Percentiles rank a stretch among this genome's conserved stretches.
Evolutionary conservation across 2,113 vertebrate species (phyloP).

Genomic region (Chlamydotis undulata): DNA sequence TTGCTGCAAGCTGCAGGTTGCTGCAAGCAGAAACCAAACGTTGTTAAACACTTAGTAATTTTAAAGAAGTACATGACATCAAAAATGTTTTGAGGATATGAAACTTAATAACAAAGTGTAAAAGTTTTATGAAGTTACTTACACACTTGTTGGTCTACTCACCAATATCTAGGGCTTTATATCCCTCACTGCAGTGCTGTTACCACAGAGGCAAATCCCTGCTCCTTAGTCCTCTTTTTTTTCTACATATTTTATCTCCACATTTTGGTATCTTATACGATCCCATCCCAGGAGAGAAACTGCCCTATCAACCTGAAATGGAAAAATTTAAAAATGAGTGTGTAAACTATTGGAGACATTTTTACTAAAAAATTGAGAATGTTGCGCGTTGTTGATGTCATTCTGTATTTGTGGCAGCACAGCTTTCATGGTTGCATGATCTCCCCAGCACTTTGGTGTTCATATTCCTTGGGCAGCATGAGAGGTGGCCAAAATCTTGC

Average conservation of each 20-base stretch:
- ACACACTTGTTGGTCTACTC: neutral
- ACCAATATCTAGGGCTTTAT: accelerated
- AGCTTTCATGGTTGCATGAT: neutral
- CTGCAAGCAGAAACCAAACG: neutral
- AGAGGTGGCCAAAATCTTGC: neutral
- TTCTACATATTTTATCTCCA: neutral
- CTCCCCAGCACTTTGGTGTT: neutral
- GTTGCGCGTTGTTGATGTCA: neutral
- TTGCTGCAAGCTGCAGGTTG: neutral
- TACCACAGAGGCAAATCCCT: neutral
- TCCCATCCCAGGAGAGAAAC: neutral
- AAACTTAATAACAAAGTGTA: neutral
- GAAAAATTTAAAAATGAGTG: neutral
- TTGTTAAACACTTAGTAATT: neutral
- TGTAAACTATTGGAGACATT: neutral
- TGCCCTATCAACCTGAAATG: neutral
- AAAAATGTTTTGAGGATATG: neutral
- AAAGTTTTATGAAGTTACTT: slow-evolving; percentile 1
- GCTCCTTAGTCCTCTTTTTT: neutral
- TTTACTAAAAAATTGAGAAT: neutral
- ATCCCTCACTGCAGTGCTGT: neutral
- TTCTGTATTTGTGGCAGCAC: neutral
- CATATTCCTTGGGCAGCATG: neutral
- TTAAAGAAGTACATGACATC: neutral
- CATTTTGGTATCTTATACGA: neutral